Base-by-base conservation (phyloP, 2,797 vertebrate genomes). In the Malurus leucopterus region DNA sequence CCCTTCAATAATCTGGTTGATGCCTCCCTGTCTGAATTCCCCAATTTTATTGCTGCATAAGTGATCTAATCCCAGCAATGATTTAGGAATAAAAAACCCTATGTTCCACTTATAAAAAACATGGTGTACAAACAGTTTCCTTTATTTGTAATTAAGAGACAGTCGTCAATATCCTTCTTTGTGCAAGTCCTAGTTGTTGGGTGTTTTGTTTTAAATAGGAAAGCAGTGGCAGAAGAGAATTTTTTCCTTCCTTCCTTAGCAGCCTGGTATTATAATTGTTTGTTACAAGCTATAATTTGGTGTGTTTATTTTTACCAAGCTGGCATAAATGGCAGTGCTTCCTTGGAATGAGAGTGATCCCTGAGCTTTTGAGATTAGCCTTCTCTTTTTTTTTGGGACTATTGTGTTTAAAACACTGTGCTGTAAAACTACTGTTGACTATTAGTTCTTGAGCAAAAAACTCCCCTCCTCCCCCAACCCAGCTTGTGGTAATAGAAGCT, bases 391-490 rank as follows among this genome's bases (percentile, higher is more conserved):
- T 26, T 46, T 81, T 49, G 64, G 63, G 46, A 30, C 46, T 78
- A 26, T 2, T 11, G 1, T 19, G 11, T 75, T 84, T 82, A 64
- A 86, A 85, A 64, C 41, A 32, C 14, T 27, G 27, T 36, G 43
- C 78, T 76, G 2, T 44, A 46, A 65, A 30, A 18, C 29, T 82
- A 6, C 41, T 46, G 20, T 62, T 79, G 61, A 8, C 68, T 71
- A 6, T 43, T 78, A 46, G 20, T 70, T 83, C 58, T 53, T 13
- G 13, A 90, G 54, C 0, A 17, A 54, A 74, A 64, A 40, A n/a
- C 15, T 1, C 0, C 1, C 11, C 32, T 38, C 40, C 0, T 1
- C 11, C 32, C 44, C 40, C 34, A 62, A 3, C 0, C 2, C 23
- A 72, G 7, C 23, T 24, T 23, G 13, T 43, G 29, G 29, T 81